These are phyloP conservation scores for Periophthalmus modestus DNA, from an alignment of 2,113 vertebrate species.

Conservation along the genomic window DNA sequence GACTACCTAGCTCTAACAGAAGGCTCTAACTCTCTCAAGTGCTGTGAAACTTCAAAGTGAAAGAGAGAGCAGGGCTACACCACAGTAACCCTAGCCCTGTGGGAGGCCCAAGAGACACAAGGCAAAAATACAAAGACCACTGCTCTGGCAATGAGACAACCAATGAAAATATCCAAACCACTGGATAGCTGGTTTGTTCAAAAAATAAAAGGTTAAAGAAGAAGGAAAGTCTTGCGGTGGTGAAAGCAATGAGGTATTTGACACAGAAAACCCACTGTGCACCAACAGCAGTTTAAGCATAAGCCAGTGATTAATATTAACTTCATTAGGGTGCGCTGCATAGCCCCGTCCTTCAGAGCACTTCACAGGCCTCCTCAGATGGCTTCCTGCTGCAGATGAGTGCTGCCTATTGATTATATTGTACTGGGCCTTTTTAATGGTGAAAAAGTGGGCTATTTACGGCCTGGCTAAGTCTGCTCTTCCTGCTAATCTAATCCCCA, in stretches of 20 bases:
- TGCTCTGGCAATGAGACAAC: slow-evolving; percentile 11
- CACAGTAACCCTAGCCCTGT: slow-evolving; percentile 74
- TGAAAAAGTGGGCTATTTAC: slow-evolving; percentile 78
- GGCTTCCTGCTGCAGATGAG: slow-evolving; percentile 76
- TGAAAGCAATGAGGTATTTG: slow-evolving; percentile 31
- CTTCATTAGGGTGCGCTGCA: slow-evolving; percentile 76
- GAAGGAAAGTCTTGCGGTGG: background rate
- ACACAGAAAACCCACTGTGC: slow-evolving; percentile 66
- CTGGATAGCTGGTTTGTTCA: slow-evolving; percentile 3
- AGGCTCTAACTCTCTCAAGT: slow-evolving; percentile 61
- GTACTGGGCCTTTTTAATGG: slow-evolving; percentile 75
- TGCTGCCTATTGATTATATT: slow-evolving; percentile 79
- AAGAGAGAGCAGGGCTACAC: slow-evolving; percentile 62
- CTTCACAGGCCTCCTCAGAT: slow-evolving; percentile 77
- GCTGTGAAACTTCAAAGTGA: slow-evolving; percentile 73
- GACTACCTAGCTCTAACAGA: slow-evolving; percentile 30
- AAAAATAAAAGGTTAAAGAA: background rate
- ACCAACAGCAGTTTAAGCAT: slow-evolving; percentile 75
- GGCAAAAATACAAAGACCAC: slow-evolving; percentile 17
- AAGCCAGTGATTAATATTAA: slow-evolving; percentile 79
- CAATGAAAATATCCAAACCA: slow-evolving; percentile 4
- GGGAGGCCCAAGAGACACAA: slow-evolving; percentile 48
- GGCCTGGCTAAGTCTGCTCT: slow-evolving; percentile 75
- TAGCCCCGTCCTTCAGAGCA: slow-evolving; percentile 77
- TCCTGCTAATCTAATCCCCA: slow-evolving; percentile 81